Percentiles rank a stretch among this genome's conserved stretches.
These are phyloP conservation scores for Mesoligia furuncula DNA, from an alignment of 2,888 invertebrate species.

Conservation along the genomic window DNA sequence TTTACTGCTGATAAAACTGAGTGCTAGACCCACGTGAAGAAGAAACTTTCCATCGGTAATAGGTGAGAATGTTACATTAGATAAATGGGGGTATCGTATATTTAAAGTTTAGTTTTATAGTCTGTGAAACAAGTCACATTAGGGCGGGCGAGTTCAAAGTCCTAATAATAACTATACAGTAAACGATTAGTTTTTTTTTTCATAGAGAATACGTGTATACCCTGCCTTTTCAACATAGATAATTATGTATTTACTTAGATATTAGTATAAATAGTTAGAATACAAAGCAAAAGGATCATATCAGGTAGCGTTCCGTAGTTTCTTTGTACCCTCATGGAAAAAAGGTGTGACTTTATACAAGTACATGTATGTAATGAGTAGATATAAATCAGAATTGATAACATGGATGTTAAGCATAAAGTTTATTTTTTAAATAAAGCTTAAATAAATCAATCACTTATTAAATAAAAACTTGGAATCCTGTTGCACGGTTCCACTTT, in stretches of 20 bases:
- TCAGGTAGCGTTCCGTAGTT: not conserved
- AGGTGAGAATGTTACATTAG: conserved; percentile 39
- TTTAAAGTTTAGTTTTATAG: conserved; percentile 43
- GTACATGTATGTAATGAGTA: not conserved
- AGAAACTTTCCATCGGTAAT: conserved; percentile 38
- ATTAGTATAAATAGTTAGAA: not conserved
- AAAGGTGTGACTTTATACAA: not conserved
- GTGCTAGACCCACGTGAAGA: conserved; percentile 18
- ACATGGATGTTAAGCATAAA: too few species aligned
- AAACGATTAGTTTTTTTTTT: not conserved
- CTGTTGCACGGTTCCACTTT: not conserved
- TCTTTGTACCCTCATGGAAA: not conserved
- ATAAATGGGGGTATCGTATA: conserved; percentile 28
- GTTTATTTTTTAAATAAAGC: not conserved
- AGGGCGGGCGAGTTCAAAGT: conserved; percentile 12
- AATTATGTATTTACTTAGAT: not conserved
- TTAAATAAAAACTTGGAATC: not conserved
- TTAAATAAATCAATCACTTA: not conserved
- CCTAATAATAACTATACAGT: not conserved
- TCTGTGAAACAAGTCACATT: conserved; percentile 30
- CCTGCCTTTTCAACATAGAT: not conserved
- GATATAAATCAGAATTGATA: not conserved
- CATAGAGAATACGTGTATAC: not conserved
- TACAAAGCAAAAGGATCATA: not conserved
- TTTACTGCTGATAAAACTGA: conserved; percentile 44